These are phyloP conservation scores for Agrochola lychnidis DNA, from an alignment of 2,888 invertebrate genomes.

Conservation along the genomic window DNA sequence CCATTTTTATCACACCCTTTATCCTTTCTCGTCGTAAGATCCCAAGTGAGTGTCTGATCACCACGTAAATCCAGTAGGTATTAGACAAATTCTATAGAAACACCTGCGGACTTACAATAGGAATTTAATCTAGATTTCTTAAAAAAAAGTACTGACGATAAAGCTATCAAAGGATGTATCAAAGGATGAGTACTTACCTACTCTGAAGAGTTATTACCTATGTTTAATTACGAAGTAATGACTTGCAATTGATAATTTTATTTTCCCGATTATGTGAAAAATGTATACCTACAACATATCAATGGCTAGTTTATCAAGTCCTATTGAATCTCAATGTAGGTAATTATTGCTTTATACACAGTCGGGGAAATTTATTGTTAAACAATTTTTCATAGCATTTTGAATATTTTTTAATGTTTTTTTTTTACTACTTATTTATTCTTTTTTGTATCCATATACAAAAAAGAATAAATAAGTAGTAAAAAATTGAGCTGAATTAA, in stretches of 20 bases:
- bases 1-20: not conserved
- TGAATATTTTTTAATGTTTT: too few species aligned
- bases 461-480: too few species aligned
- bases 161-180: not conserved
- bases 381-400: too few species aligned
- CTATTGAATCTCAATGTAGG: not conserved
- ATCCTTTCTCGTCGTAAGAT: not conserved
- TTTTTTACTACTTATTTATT: too few species aligned
- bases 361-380: not conserved
- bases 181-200: not conserved
- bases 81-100: not conserved
- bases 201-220: not conserved
- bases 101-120: not conserved
- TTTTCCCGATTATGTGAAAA: conserved; percentile 8
- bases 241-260: not conserved
- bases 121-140: not conserved
- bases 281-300: conserved; percentile 7
- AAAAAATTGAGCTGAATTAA: too few species aligned
- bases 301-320: conserved; percentile 4
- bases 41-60: not conserved
- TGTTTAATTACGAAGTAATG: not conserved
- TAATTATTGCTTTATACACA: not conserved
- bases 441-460: too few species aligned
- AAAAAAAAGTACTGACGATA: not conserved
- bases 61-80: not conserved